phyloP scores from a whole-genome alignment of 2,888 invertebrate species.

The Rhagium mordax region DNA sequence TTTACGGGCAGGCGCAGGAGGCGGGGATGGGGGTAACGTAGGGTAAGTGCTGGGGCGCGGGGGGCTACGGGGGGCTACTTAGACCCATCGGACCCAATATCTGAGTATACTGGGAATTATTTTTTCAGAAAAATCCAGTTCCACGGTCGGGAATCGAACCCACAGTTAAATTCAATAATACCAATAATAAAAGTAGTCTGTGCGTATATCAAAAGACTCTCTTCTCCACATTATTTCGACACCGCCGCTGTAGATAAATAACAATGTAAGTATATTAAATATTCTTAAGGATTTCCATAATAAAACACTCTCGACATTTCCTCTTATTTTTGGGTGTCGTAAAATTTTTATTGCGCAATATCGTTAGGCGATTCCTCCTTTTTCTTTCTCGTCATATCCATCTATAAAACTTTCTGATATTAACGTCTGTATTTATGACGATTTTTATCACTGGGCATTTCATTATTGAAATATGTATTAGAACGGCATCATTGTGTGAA shows the following conservation, averaged over 20 bases:
- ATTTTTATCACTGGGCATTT: not conserved
- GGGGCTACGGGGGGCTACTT: no score
- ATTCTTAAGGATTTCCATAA: not conserved
- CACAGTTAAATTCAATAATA: no score
- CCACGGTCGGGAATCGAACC: no score
- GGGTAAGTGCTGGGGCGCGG: no score
- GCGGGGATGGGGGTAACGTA: no score
- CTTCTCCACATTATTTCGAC: no score
- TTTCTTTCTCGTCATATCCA: not conserved
- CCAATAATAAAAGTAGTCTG: no score
- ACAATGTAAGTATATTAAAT: not conserved
- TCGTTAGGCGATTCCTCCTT: not conserved
- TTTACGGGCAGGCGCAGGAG: no score
- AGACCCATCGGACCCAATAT: no score
- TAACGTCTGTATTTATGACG: not conserved
- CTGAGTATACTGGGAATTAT: no score
- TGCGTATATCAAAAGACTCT: no score
- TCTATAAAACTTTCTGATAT: not conserved
- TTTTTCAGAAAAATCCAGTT: no score
- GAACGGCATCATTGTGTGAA: not conserved
- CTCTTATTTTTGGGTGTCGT: not conserved
- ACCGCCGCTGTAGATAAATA: not conserved
- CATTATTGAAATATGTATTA: not conserved
- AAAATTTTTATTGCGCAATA: not conserved
- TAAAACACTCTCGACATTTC: not conserved